Conservation (phyloP, 2,888 invertebrate genomes). For the Fragum whitleyi region DNA sequence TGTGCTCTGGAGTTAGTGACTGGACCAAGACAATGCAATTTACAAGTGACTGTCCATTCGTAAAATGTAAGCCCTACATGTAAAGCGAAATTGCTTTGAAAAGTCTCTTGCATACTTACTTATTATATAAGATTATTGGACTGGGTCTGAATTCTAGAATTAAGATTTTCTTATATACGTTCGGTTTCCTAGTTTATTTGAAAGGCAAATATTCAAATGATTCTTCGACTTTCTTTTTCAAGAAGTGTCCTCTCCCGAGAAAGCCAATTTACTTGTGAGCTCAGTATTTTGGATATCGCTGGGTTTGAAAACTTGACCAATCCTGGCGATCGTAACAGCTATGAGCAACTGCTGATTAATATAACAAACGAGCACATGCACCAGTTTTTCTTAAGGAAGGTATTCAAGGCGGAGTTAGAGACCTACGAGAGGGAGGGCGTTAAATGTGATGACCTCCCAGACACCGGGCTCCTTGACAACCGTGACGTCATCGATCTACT, state of each 20-base stretch:
- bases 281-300: slow-evolving; percentile 71
- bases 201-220: no score
- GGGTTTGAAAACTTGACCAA: slow-evolving; percentile 70
- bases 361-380: slow-evolving; percentile 73
- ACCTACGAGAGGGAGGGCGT: slow-evolving; percentile 69
- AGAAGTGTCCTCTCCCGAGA: slow-evolving; percentile 4
- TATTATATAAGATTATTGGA: no score
- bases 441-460: slow-evolving; percentile 47
- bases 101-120: no score
- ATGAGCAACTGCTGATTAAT: slow-evolving; percentile 74
- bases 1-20: no score
- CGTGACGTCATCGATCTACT: slow-evolving; percentile 1
- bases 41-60: no score
- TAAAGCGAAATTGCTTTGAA: no score
- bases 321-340: slow-evolving; percentile 57
- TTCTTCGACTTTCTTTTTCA: no score
- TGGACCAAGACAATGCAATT: no score
- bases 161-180: no score
- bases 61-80: no score
- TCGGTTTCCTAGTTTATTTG: no score
- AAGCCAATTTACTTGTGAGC: slow-evolving; percentile 23
- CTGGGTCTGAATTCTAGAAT: no score
- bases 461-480: slow-evolving; percentile 60
- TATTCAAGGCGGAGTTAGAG: slow-evolving; percentile 68
- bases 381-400: slow-evolving; percentile 73